Conservation (phyloP, 1,140 invertebrate genomes). For the Ylistrum balloti region DNA sequence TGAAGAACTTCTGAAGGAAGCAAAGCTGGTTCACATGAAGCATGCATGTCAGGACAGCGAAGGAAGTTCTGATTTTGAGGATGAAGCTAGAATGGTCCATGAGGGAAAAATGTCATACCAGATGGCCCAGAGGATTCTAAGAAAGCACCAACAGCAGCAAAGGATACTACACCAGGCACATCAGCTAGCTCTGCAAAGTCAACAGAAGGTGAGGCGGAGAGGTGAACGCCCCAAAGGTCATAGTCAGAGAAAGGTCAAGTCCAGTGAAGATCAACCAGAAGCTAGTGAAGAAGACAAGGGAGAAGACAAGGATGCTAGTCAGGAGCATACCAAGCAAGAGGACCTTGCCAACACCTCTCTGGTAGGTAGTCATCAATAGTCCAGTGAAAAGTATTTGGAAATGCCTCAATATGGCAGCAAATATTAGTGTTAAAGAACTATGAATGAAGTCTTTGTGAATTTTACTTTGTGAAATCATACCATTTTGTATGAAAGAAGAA, state of each 20-base stretch:
- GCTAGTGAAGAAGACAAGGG: constrained; percentile 38
- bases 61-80: constrained; percentile 76
- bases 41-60: constrained; percentile 73
- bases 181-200: constrained; percentile 57
- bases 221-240: neutral
- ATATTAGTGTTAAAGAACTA: no score
- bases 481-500: no score
- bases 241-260: neutral
- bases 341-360: neutral
- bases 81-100: constrained; percentile 62
- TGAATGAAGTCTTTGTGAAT: no score
- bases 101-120: constrained; percentile 63
- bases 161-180: constrained; percentile 56
- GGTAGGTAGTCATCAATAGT: constrained; percentile 11
- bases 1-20: constrained; percentile 74
- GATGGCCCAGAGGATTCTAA: constrained; percentile 61
- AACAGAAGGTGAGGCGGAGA: constrained; percentile 49
- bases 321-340: neutral
- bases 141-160: constrained; percentile 61
- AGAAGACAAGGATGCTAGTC: constrained; percentile 48
- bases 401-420: no score
- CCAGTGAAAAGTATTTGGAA: no score
- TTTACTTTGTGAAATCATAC: no score
- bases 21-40: constrained; percentile 68
- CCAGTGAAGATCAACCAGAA: constrained; percentile 40